Percentiles rank a stretch among this genome's conserved stretches.
Evolutionary conservation across 1,140 invertebrate genomes (phyloP).

Genomic region (Lycorma delicatula): DNA sequence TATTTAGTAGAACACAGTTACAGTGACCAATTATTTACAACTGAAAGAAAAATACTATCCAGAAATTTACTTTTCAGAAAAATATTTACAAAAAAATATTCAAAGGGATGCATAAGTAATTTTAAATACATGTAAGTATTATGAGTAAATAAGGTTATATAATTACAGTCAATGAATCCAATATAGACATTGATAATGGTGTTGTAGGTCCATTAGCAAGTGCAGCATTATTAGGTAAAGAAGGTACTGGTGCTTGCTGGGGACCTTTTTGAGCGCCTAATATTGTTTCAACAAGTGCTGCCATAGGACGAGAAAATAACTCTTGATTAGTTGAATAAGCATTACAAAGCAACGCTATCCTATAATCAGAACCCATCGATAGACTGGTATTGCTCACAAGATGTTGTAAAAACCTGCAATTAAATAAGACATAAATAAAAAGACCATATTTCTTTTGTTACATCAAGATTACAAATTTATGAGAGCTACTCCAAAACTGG

Average conservation of each 20-base stretch:
- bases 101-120: too few species aligned
- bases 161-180: slow-evolving; percentile 93
- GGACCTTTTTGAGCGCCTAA: slow-evolving; percentile 44
- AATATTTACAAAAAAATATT: too few species aligned
- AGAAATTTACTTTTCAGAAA: too few species aligned
- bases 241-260: slow-evolving; percentile 29
- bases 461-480: too few species aligned
- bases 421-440: slow-evolving; percentile 17
- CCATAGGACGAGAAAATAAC: slow-evolving; percentile 77
- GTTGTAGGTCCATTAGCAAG: slow-evolving; percentile 55
- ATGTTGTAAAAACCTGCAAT: slow-evolving; percentile 69
- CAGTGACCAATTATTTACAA: too few species aligned
- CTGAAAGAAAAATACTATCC: too few species aligned
- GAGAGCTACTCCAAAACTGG: too few species aligned
- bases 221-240: slow-evolving; percentile 41
- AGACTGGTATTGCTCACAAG: slow-evolving; percentile 55
- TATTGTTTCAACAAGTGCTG: slow-evolving; percentile 78
- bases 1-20: too few species aligned
- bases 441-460: too few species aligned
- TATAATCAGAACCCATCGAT: slow-evolving; percentile 71
- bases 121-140: too few species aligned
- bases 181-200: slow-evolving; percentile 81
- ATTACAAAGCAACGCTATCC: slow-evolving; percentile 87
- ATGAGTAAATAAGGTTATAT: too few species aligned
- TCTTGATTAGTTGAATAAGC: slow-evolving; percentile 87